These are phyloP conservation scores for Stenotaenia linearis DNA, from an alignment of 2,888 invertebrate species.

Conservation along the genomic window DNA sequence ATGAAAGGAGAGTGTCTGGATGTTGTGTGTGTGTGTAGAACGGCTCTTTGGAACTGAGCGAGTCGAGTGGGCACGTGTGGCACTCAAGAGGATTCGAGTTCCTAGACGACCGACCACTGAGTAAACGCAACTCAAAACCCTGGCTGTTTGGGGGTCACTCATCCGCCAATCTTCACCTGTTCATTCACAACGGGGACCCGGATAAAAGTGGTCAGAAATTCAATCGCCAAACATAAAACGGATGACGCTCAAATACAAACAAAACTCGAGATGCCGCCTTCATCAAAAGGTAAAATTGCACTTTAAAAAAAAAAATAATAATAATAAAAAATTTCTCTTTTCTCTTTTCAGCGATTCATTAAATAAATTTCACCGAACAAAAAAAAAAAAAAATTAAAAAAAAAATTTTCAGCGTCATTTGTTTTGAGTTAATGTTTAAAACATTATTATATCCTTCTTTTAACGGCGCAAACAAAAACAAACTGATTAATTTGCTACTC, in stretches of 20 bases:
- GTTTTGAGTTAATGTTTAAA: background rate
- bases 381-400: background rate
- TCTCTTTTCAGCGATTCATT: background rate
- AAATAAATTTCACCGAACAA: background rate
- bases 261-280: background rate
- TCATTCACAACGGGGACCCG: conserved; percentile 21
- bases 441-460: background rate
- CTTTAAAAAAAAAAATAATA: background rate
- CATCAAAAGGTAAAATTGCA: conserved; percentile 1
- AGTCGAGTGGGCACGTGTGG: conserved; percentile 26
- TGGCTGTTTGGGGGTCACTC: conserved; percentile 20
- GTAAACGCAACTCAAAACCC: conserved; percentile 23
- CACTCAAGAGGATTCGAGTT: conserved; percentile 26
- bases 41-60: conserved; percentile 14
- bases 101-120: conserved; percentile 21
- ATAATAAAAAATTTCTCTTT: background rate
- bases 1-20: background rate
- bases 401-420: background rate
- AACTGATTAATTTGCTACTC: conserved; percentile 12
- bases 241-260: conserved; percentile 15
- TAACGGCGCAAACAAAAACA: background rate
- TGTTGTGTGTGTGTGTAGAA: background rate
- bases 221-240: conserved; percentile 7
- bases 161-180: conserved; percentile 26
- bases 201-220: conserved; percentile 14